Evolutionary conservation across 35 echinoderm and acorn worm species (phyloP).

Genomic region (Apostichopus californicus): DNA sequence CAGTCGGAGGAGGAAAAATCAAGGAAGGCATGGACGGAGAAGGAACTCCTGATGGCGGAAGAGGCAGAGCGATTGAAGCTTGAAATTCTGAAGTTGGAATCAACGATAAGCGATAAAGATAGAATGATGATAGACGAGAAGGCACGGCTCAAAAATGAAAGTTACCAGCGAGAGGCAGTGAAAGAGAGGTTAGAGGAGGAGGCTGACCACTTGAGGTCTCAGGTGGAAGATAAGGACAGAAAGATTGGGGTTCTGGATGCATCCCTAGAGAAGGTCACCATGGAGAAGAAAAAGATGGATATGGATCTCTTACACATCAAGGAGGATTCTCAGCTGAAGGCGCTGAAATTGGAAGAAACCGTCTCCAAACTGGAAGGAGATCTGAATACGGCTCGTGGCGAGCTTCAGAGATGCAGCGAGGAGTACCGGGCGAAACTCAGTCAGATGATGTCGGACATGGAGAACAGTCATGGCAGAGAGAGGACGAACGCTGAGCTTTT

Average conservation of each 20-base stretch:
- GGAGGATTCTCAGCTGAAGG: conserved; percentile 15
- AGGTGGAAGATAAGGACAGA: neutral
- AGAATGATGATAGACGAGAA: conserved; percentile 18
- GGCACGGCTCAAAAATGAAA: neutral
- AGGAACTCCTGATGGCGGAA: neutral
- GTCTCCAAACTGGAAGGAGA: conserved; percentile 8
- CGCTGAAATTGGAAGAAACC: conserved; percentile 2
- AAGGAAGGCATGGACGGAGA: neutral
- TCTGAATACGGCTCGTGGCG: neutral
- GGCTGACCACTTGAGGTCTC: neutral
- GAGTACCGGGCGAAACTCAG: neutral
- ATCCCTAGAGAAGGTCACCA: neutral
- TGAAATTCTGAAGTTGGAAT: conserved; percentile 22
- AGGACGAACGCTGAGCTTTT: neutral
- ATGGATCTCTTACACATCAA: conserved; percentile 28
- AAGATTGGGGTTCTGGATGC: conserved; percentile 3
- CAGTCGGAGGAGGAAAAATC: conserved; percentile 2
- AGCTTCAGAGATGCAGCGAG: neutral
- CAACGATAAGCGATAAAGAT: neutral
- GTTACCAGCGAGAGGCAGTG: neutral
- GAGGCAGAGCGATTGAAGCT: neutral
- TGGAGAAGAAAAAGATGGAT: conserved; percentile 27
- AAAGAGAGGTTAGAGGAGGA: conserved; percentile 13
- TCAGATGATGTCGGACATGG: conserved; percentile 8
- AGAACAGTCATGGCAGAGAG: conserved; percentile 6